These are phyloP conservation scores for Operophtera brumata DNA, from an alignment of 2,888 invertebrate genomes.

Conservation along the genomic window DNA sequence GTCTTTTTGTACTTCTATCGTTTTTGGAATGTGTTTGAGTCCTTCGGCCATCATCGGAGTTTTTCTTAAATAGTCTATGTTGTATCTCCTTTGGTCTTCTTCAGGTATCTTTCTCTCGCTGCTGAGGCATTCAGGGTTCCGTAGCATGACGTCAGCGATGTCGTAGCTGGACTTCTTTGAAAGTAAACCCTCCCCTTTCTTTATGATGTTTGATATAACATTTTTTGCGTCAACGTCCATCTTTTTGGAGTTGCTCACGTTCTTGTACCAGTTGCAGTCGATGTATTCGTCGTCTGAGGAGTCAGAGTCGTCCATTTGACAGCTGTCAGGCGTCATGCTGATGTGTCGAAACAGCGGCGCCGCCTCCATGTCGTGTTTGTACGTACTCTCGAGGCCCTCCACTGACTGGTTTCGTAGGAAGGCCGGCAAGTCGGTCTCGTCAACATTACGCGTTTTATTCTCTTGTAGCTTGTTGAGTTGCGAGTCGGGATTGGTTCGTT, in stretches of 20 bases:
- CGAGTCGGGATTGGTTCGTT: slow-evolving; percentile 55
- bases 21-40: slow-evolving; percentile 54
- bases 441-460: slow-evolving; percentile 43
- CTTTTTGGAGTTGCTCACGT: slow-evolving; percentile 43
- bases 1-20: slow-evolving; percentile 42
- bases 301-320: slow-evolving; percentile 41
- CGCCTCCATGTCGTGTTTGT: slow-evolving; percentile 46
- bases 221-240: slow-evolving; percentile 52
- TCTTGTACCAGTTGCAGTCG: slow-evolving; percentile 44
- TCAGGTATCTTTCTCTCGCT: slow-evolving; percentile 52
- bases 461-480: slow-evolving; percentile 48
- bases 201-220: slow-evolving; percentile 45
- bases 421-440: slow-evolving; percentile 44
- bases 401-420: slow-evolving; percentile 74
- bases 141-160: slow-evolving; percentile 49
- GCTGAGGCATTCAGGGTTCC: slow-evolving; percentile 41
- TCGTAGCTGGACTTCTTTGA: slow-evolving; percentile 60
- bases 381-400: slow-evolving; percentile 61
- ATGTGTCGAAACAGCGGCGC: slow-evolving; percentile 55
- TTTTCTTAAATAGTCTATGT: slow-evolving; percentile 54
- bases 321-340: slow-evolving; percentile 48
- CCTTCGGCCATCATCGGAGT: slow-evolving; percentile 51
- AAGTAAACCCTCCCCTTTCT: slow-evolving; percentile 50
- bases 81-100: slow-evolving; percentile 53
- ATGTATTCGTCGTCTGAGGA: slow-evolving; percentile 47